A percentile compares a stretch with the other conserved stretches of the same genome.
Evolutionary conservation across 1,140 invertebrate genomes (phyloP).

Genomic region (Pissodes strobi): DNA sequence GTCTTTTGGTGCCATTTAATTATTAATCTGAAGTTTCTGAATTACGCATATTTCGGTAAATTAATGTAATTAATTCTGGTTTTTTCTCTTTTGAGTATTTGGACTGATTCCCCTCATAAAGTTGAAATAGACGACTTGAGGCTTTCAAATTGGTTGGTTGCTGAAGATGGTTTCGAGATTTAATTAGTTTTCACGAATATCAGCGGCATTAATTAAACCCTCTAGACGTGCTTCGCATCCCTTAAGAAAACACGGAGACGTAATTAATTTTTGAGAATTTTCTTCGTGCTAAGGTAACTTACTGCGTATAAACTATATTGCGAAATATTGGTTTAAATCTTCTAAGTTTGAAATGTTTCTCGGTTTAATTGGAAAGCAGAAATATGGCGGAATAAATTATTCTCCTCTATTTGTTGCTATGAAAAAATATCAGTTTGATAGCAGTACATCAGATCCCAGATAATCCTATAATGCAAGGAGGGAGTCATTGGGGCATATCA

Average conservation of each 20-base stretch:
- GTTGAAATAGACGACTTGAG: slow-evolving; percentile 1
- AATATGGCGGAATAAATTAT: too few relatives aligned
- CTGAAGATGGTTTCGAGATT: slow-evolving; percentile 7
- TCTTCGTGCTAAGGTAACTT: not conserved
- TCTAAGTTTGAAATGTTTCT: too few relatives aligned
- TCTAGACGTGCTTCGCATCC: slow-evolving; percentile 4
- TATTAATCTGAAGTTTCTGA: slow-evolving; percentile 5
- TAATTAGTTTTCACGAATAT: slow-evolving; percentile 17
- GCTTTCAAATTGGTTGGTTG: not conserved
- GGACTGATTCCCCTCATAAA: slow-evolving; percentile 11
- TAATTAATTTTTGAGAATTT: slow-evolving; percentile 10
- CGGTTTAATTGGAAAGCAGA: too few relatives aligned
- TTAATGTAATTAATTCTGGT: slow-evolving; percentile 13
- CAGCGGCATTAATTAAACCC: slow-evolving; percentile 19
- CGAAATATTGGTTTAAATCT: too few relatives aligned
- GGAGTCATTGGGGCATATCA: too few relatives aligned
- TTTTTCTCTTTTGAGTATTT: slow-evolving; percentile 7
- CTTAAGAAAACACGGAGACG: slow-evolving; percentile 1
- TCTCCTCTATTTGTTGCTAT: too few relatives aligned
- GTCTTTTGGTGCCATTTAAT: slow-evolving; percentile 2
- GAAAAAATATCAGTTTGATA: too few relatives aligned
- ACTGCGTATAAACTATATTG: too few relatives aligned
- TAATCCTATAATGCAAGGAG: too few relatives aligned
- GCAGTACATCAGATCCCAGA: too few relatives aligned
- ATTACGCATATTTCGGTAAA: not conserved